Base-by-base conservation (phyloP, 2,888 invertebrate genomes). In the Pseudococcus jackbeardsleyi region DNA sequence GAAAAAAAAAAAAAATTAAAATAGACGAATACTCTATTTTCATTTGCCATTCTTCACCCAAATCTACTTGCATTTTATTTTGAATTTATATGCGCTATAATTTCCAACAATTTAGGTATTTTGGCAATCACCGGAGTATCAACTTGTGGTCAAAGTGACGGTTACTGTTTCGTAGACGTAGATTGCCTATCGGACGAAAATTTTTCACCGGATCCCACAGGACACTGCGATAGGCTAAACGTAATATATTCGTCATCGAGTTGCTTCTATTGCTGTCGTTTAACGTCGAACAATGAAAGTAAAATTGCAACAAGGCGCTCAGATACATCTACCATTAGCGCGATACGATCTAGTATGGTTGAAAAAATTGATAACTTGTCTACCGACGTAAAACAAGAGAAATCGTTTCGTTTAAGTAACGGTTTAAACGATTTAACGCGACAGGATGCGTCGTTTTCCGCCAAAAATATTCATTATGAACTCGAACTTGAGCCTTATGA, bases 101-200 rank as follows among this genome's bases (percentile, higher is more conserved):
- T 50, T 50, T 50, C 5, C 11, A 50, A 9, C 48, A 50, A 50
- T 50, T 50, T 50, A 91, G 92, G 92, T 6, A 90, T 92, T 84
- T 92, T 92, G 90, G 92, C 92, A 88, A 92, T 92, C 89, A 91
- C 91, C 72, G 92, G 92, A 15, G 92, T 92, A 33, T 90, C 90
- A 84, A 91, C 91, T 4, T 92, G 92, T 89, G 90, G 91, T 4
- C 90, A 90, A n/a, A 91, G 91, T 2, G 89, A 88, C 0, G 92
- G 92, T 42, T 92, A 92, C 90, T 92, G 92, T 89, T 90, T 92
- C 46, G 90, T 92, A 48, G 92, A 92, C 17, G 88, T 90, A 33
- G 91, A 91, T 90, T 92, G 92, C 89, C 91, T 91, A 0, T 90
- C 91, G 82, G 91, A 92, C 89, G 90, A 91, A 72, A 92, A 92